phyloP scores from a whole-genome alignment of 2,113 vertebrate genomes.

The Pelecanoides urinatrix region DNA sequence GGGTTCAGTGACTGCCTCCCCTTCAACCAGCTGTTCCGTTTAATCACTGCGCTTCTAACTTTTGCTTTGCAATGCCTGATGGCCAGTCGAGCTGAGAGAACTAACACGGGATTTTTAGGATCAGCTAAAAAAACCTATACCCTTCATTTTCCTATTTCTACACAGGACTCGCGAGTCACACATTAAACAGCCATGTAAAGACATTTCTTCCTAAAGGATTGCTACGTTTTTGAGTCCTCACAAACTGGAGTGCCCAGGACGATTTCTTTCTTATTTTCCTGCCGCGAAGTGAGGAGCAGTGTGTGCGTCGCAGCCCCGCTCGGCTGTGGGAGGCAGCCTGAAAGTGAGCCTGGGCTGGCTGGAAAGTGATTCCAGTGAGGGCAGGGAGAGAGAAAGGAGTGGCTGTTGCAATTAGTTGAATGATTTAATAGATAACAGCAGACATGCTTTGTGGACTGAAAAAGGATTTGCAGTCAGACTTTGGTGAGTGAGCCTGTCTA shows the following conservation, averaged over 20 bases:
- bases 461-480: slow-evolving; percentile 79
- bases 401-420: slow-evolving; percentile 30
- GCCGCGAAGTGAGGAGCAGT: neutral
- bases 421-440: slow-evolving; percentile 58
- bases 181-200: neutral
- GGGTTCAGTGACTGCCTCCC: neutral
- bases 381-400: neutral
- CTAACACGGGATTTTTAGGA: neutral
- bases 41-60: slow-evolving; percentile 41
- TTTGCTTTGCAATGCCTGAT: neutral
- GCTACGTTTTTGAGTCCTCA: neutral
- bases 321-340: neutral
- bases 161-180: neutral
- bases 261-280: neutral
- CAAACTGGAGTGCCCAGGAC: neutral
- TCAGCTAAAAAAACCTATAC: neutral
- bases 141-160: neutral
- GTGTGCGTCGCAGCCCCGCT: neutral
- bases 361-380: slow-evolving; percentile 13
- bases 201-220: neutral
- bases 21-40: slow-evolving; percentile 23
- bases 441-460: slow-evolving; percentile 83
- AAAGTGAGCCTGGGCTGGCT: neutral
- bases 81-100: neutral
- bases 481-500: slow-evolving; percentile 70